A percentile compares a stretch with the other conserved stretches of the same genome.
Evolutionary conservation across 2,797 vertebrate species (phyloP).

Genomic region (Spinus olivaceus): DNA sequence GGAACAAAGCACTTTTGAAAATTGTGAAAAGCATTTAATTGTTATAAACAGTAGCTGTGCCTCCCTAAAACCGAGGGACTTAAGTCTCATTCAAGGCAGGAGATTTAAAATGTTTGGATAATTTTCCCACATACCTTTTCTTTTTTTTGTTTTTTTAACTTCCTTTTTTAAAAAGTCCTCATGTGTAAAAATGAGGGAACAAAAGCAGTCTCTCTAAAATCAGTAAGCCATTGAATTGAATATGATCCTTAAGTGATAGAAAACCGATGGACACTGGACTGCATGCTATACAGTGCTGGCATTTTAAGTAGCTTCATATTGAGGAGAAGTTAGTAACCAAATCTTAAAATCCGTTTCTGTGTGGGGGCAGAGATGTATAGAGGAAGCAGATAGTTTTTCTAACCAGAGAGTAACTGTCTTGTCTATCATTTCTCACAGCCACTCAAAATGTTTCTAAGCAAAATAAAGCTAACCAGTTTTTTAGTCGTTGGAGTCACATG

Average conservation of each 20-base stretch:
- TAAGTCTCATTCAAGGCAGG: not conserved
- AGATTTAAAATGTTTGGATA: not conserved
- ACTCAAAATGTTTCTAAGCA: not conserved
- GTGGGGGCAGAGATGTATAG: not conserved
- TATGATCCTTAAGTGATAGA: not conserved
- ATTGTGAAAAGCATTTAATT: not conserved
- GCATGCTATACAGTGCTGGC: rapidly evolving
- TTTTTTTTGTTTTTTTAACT: not conserved
- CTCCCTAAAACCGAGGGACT: not conserved
- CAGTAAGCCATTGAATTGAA: not conserved
- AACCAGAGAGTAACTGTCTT: not conserved
- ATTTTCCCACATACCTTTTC: not conserved
- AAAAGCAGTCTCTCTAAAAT: not conserved
- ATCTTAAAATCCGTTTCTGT: not conserved
- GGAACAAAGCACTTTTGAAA: not conserved
- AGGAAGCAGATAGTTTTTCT: not conserved
- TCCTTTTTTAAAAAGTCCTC: not conserved
- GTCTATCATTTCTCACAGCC: not conserved
- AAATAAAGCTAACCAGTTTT: not conserved
- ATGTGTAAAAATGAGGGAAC: not conserved
- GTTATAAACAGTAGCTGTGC: not conserved
- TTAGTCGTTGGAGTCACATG: not conserved
- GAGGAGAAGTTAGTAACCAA: not conserved
- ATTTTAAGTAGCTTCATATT: not conserved
- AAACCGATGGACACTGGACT: not conserved